Percentiles rank a stretch among this genome's conserved stretches.
Evolutionary conservation across 2,888 invertebrate species (phyloP).

Genomic region (Sphecodes monilicornis): DNA sequence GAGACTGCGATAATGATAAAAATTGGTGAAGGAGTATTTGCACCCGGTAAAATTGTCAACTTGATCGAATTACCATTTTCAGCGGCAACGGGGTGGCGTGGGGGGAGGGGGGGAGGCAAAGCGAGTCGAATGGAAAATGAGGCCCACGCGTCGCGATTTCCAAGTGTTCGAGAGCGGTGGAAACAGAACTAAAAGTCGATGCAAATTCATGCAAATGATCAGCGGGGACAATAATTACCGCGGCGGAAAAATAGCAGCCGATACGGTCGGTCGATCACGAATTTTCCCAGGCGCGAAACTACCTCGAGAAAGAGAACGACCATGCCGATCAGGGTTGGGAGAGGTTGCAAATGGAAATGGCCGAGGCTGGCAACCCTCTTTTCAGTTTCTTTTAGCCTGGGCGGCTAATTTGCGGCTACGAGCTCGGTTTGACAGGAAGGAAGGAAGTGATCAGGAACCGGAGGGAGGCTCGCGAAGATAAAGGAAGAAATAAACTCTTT

Average conservation of each 20-base stretch:
- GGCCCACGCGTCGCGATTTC: conserved; percentile 5
- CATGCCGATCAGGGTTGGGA: conserved; percentile 40
- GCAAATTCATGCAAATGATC: conserved; percentile 63
- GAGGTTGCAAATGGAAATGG: conserved; percentile 60
- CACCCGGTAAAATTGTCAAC: not conserved
- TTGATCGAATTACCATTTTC: not conserved
- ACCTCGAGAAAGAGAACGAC: conserved; percentile 17
- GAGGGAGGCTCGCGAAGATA: conserved; percentile 59
- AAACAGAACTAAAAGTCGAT: conserved; percentile 21
- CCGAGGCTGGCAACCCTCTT: conserved; percentile 64
- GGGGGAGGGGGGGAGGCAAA: no score
- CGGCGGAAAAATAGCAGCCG: conserved; percentile 50
- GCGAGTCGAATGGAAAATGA: not conserved
- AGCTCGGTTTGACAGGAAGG: conserved; percentile 79
- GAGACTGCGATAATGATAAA: not conserved
- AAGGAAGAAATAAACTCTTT: conserved; percentile 73
- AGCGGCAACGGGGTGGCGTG: not conserved
- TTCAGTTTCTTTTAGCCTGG: conserved; percentile 76
- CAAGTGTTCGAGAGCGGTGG: not conserved
- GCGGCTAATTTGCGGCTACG: conserved; percentile 78
- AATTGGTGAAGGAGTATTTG: not conserved
- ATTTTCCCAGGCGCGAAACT: conserved; percentile 35
- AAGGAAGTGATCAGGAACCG: conserved; percentile 71
- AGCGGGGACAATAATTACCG: conserved; percentile 58
- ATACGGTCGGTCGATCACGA: conserved; percentile 59